Conservation (phyloP, 2,797 vertebrate species). For the Acipenser oxyrinchus region DNA sequence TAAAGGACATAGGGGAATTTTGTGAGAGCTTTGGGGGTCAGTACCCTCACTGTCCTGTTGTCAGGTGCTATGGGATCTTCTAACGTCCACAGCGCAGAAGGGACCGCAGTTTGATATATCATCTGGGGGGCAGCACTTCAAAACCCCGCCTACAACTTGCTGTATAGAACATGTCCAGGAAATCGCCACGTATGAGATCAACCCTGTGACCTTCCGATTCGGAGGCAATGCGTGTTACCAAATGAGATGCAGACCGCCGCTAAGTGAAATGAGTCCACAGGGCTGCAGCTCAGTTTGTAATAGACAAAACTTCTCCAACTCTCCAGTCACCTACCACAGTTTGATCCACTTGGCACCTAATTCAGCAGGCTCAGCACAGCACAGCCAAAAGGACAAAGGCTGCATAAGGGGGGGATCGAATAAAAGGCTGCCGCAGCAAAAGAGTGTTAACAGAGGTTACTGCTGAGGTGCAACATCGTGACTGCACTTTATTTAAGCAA, state of each 20-base stretch:
- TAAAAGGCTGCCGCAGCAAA: background rate
- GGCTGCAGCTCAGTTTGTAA: constrained; percentile 40
- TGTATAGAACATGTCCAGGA: constrained; percentile 31
- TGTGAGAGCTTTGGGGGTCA: constrained; percentile 35
- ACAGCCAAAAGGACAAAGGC: background rate
- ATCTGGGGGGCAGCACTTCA: background rate
- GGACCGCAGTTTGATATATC: constrained; percentile 19
- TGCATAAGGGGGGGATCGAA: background rate
- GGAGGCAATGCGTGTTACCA: constrained; percentile 44
- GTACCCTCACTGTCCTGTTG: constrained; percentile 31
- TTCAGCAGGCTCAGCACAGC: background rate
- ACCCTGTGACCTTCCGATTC: constrained; percentile 26
- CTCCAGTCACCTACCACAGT: constrained; percentile 40
- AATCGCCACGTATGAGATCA: constrained; percentile 31
- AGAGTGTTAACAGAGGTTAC: constrained; percentile 9
- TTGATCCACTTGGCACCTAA: constrained; percentile 43
- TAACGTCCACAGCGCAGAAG: constrained; percentile 27
- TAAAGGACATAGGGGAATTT: constrained; percentile 42
- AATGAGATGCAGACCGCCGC: constrained; percentile 45
- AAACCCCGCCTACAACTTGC: no score
- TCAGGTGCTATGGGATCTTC: constrained; percentile 44
- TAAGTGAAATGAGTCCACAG: constrained; percentile 40
- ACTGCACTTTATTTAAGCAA: background rate
- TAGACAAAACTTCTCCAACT: constrained; percentile 35
- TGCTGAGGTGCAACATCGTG: constrained; percentile 7